Conservation (phyloP, 2,797 vertebrate species). For the Prunella strophiata region DNA sequence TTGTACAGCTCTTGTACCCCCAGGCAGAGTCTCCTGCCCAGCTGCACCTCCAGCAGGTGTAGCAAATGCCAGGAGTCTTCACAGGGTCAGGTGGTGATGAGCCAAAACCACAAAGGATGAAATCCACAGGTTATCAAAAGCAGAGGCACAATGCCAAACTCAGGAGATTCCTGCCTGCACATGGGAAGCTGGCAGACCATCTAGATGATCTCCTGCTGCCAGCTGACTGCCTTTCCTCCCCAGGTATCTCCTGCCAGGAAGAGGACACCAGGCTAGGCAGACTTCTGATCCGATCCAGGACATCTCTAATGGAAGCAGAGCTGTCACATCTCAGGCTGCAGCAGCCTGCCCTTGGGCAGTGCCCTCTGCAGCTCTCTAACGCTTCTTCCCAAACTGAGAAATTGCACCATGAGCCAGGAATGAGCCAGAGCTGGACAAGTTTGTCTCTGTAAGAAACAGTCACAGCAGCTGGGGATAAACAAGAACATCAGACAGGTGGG, state of each 20-base stretch:
- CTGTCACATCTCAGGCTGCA: not conserved
- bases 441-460: not conserved
- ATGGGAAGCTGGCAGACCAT: not conserved
- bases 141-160: not conserved
- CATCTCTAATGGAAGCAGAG: not conserved
- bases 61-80: not conserved
- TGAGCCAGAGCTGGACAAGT: not conserved
- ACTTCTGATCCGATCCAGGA: not conserved
- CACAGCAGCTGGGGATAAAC: not conserved
- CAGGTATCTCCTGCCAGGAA: not conserved
- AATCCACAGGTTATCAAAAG: not conserved
- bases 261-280: not conserved
- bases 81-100: not conserved
- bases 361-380: not conserved
- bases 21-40: not conserved
- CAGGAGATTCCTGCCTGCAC: not conserved
- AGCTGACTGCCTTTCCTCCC: not conserved
- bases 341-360: not conserved
- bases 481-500: not conserved
- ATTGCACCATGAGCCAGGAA: not conserved
- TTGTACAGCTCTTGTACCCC: not conserved
- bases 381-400: not conserved
- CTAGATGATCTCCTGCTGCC: not conserved
- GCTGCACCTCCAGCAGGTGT: not conserved
- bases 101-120: not conserved